Percentiles rank a stretch among this genome's conserved stretches.
phyloP scores from a whole-genome alignment of 1,140 invertebrate genomes.

The Ooceraea biroi region DNA sequence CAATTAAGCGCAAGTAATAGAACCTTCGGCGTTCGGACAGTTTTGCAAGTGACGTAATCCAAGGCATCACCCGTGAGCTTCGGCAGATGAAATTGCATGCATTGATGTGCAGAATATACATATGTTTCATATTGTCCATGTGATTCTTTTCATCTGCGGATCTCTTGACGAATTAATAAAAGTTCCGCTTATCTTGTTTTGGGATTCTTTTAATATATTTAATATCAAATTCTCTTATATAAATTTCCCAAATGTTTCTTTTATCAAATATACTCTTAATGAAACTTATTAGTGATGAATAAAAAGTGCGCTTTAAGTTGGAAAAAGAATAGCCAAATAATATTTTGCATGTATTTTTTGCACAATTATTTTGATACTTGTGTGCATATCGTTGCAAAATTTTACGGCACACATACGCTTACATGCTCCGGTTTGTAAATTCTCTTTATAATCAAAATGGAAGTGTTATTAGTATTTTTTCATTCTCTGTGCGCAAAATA shows the following conservation, averaged over 20 bases:
- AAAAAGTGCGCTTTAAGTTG: too few species aligned
- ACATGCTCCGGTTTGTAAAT: not conserved
- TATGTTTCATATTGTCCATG: too few species aligned
- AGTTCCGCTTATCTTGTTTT: not conserved
- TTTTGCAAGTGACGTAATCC: not conserved
- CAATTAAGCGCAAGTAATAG: constrained; percentile 51
- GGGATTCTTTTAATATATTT: not conserved
- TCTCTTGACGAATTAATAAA: not conserved
- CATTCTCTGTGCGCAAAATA: constrained; percentile 6
- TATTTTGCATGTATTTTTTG: not conserved
- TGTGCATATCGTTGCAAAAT: not conserved
- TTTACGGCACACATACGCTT: not conserved
- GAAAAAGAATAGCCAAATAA: too few species aligned
- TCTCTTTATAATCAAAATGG: constrained; percentile 7
- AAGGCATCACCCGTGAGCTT: not conserved
- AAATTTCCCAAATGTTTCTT: too few species aligned
- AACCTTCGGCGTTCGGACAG: constrained; percentile 28
- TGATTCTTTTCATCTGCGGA: not conserved
- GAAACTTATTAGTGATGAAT: too few species aligned
- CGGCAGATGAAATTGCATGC: not conserved
- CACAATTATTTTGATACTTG: not conserved
- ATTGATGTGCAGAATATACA: not conserved
- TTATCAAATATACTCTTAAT: too few species aligned
- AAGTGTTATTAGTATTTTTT: not conserved
- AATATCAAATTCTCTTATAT: too few species aligned